phyloP scores from a whole-genome alignment of 2,113 vertebrate genomes.

The Chloebia gouldiae region DNA sequence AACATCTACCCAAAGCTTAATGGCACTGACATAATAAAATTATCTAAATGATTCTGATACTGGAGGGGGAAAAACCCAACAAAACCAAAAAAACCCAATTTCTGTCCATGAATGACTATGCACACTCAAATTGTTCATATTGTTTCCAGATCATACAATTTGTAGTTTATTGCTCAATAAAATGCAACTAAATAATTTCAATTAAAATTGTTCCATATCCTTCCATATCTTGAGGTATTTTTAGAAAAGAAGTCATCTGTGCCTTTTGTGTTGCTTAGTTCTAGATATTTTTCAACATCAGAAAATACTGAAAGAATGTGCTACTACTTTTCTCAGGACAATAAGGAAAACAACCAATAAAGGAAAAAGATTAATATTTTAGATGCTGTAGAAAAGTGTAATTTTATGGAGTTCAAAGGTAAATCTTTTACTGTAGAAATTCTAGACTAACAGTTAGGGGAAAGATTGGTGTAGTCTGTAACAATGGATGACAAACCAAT shows the following conservation, averaged over 20 bases:
- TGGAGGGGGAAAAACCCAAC: no score
- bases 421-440: background rate
- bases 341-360: background rate
- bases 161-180: background rate
- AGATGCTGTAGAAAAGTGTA: background rate
- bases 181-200: background rate
- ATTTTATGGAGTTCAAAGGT: background rate
- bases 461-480: background rate
- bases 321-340: background rate
- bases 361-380: background rate
- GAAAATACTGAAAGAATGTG: background rate
- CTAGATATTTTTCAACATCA: background rate
- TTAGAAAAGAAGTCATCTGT: background rate
- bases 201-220: background rate
- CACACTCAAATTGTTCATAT: background rate
- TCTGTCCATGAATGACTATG: background rate
- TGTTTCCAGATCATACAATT: background rate
- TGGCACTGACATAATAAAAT: background rate
- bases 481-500: background rate
- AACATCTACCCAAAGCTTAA: background rate
- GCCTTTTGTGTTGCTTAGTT: background rate
- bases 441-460: background rate
- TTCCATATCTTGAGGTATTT: background rate
- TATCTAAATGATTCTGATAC: background rate
- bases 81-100: background rate